Evolutionary conservation across 2,113 vertebrate species (phyloP), one percentile per base, ranked within the genome.

Genomic region (Anseranas semipalmata): DNA sequence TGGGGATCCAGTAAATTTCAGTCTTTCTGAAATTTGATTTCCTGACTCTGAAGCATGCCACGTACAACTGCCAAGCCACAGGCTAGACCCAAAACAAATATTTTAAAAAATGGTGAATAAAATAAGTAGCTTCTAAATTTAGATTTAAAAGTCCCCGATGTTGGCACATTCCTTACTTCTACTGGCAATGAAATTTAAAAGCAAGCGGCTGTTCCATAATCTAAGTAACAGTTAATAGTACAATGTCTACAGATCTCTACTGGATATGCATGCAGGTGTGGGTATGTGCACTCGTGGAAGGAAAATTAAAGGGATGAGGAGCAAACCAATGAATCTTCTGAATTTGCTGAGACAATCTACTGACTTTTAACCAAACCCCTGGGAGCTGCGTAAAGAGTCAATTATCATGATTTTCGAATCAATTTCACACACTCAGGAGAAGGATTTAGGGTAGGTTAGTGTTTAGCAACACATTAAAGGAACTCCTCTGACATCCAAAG

Each of bases 41-140:
- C 90, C 83, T 85, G 65, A 87, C 53, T 46, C 67, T 78, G 56
- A 73, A 90, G 72, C 73, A 91, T 88, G 91, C 93, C 74, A 79
- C 32, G 2, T 88, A 12, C 39, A 92, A 95, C 88, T 94, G 95
- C 96, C 96, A 94, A 97, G 93, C 91, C 96, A 95, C 91, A 95
- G 96, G 77, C 92, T 97, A 97, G 96, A 97, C 90, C 96, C 96
- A 97, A 96, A 95, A 91, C 87, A 97, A 97, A 97, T 95, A 96
- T 96, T 96, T 97, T 62, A 37, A 91, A 94, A 97, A 91, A 97
- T 96, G 93, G 81, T 84, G 96, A 96, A 95, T 94, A 93, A 97
- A 96, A 93, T 95, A 97, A 97, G 78, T 95, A 93, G 65, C 76
- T 97, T 85, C 94, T 97, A 97, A 97, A 93, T 96, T 96, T 97